Percentiles rank a stretch among this genome's conserved stretches.
phyloP scores from a whole-genome alignment of 2,113 vertebrate species.

The Pangasianodon hypophthalmus region DNA sequence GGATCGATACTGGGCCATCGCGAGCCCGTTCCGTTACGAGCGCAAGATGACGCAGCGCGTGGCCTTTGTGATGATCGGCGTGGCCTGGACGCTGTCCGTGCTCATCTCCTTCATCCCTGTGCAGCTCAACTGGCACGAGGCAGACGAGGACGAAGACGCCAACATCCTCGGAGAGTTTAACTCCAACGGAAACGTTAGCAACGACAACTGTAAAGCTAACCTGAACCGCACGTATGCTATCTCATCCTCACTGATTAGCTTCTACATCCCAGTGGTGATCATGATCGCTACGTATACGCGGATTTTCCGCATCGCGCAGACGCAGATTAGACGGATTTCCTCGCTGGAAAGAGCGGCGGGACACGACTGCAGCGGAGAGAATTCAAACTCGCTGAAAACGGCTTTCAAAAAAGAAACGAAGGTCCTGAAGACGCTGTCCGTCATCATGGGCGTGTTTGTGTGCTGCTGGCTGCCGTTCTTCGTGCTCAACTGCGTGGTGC shows the following conservation, averaged over 20 bases:
- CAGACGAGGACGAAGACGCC: slow-evolving; percentile 55
- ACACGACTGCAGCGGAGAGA: slow-evolving; percentile 61
- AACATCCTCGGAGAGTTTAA: slow-evolving; percentile 19
- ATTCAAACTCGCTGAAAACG: slow-evolving; percentile 66
- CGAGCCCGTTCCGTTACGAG: slow-evolving; percentile 79
- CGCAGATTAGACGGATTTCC: slow-evolving; percentile 79
- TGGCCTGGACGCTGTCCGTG: slow-evolving; percentile 74
- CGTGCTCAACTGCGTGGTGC: slow-evolving; percentile 75
- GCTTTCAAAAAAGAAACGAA: slow-evolving; percentile 83
- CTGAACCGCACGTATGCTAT: slow-evolving; percentile 79
- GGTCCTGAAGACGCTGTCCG: slow-evolving; percentile 75
- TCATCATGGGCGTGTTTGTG: slow-evolving; percentile 79
- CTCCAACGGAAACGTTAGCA: slow-evolving; percentile 20
- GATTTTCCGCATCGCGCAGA: slow-evolving; percentile 82
- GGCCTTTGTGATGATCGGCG: slow-evolving; percentile 77
- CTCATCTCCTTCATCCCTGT: slow-evolving; percentile 82
- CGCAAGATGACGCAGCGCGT: slow-evolving; percentile 76
- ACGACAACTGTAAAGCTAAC: slow-evolving; percentile 73
- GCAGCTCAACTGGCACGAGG: slow-evolving; percentile 80
- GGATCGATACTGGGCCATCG: slow-evolving; percentile 83
- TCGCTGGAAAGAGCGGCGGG: slow-evolving; percentile 77
- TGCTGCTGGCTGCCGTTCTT: slow-evolving; percentile 80
- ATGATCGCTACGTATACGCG: slow-evolving; percentile 82
- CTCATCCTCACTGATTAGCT: slow-evolving; percentile 77
- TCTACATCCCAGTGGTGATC: slow-evolving; percentile 80